A percentile compares a stretch with the other conserved stretches of the same genome.
Evolutionary conservation across 2,113 vertebrate genomes (phyloP).

Genomic region (Thunnus maccoyii): DNA sequence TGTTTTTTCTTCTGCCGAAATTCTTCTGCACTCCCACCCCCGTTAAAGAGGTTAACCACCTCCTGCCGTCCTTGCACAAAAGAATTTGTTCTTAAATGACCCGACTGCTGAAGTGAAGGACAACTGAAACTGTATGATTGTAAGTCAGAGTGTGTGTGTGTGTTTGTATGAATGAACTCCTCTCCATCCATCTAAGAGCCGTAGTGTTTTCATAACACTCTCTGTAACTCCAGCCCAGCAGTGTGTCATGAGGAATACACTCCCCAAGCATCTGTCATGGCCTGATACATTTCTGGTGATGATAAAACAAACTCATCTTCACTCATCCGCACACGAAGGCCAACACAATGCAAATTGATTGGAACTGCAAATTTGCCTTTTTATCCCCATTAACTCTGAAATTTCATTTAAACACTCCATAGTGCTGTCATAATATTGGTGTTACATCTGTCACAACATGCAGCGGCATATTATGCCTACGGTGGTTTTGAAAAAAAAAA

Average conservation of each 20-base stretch:
- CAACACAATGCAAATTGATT: conserved; percentile 59
- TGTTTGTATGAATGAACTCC: conserved; percentile 38
- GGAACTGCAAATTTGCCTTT: conserved; percentile 46
- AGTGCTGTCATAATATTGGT: conserved; percentile 78
- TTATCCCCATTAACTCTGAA: conserved; percentile 58
- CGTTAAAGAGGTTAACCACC: not conserved
- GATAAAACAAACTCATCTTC: conserved; percentile 33
- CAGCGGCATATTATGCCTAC: conserved; percentile 48
- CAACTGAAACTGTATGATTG: not conserved
- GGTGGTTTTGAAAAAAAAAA: conserved; percentile 19
- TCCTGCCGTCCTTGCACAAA: not conserved
- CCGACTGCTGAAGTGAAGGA: conserved; percentile 36
- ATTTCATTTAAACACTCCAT: conserved; percentile 61
- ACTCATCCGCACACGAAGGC: conserved; percentile 37
- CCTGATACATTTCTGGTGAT: conserved; percentile 27
- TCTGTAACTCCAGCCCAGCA: conserved; percentile 13
- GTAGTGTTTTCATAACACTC: conserved; percentile 64
- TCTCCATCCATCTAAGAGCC: conserved; percentile 25
- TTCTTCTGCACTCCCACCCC: conserved; percentile 1
- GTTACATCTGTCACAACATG: conserved; percentile 76
- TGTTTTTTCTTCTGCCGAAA: conserved; percentile 27
- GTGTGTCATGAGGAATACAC: conserved; percentile 24
- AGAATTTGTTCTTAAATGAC: conserved; percentile 41
- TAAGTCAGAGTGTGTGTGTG: conserved; percentile 5
- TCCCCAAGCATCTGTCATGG: conserved; percentile 37